phyloP scores from a whole-genome alignment of 2,113 vertebrate species.

The Cinclus mexicanus region DNA sequence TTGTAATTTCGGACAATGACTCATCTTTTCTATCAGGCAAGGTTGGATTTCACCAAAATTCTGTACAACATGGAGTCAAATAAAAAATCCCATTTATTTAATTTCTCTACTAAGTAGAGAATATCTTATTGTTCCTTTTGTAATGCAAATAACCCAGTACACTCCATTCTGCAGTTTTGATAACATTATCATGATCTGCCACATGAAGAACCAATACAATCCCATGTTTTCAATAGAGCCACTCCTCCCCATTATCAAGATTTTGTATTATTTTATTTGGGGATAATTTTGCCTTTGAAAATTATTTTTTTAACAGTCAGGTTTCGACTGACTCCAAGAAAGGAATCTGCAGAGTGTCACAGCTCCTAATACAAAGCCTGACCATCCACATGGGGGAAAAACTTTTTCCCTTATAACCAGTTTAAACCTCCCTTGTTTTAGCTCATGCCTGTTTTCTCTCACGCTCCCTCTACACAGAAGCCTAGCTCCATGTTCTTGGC shows the following conservation, averaged over 20 bases:
- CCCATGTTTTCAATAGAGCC: not conserved
- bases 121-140: not conserved
- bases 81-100: not conserved
- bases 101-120: not conserved
- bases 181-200: not conserved
- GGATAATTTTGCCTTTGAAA: not conserved
- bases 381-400: not conserved
- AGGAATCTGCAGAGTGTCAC: not conserved
- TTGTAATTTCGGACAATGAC: not conserved
- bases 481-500: not conserved
- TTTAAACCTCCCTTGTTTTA: not conserved
- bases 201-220: not conserved
- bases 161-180: not conserved
- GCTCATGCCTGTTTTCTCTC: not conserved
- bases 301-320: not conserved
- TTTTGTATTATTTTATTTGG: not conserved
- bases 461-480: not conserved
- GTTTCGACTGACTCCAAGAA: not conserved
- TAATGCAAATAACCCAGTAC: not conserved
- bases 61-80: not conserved
- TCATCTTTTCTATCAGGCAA: not conserved
- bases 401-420: not conserved
- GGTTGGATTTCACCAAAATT: not conserved
- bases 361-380: not conserved
- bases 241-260: rapidly evolving